Evolutionary conservation across 2,888 invertebrate genomes (phyloP), one percentile per base, ranked within the genome.

Genomic region (Tinea semifulvella): DNA sequence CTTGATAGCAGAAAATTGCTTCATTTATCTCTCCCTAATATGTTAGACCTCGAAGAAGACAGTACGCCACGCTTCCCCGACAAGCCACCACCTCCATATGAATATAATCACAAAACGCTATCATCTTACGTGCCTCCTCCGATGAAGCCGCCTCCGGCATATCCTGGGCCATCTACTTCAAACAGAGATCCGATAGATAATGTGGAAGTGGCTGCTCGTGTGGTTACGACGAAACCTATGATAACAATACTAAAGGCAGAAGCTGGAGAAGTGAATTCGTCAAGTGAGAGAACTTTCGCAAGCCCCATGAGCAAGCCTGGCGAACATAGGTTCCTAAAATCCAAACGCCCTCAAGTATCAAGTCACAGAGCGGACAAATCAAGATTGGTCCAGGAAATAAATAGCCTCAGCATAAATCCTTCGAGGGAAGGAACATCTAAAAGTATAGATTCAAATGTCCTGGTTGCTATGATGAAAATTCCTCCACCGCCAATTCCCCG

Each of bases 241-340:
- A 89, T 89, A 45, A 90, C 86, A 60, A 87, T 91, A 49, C 74
- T 91, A 16, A 90, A 89, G 57, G 91, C 91, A 7, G 90, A 91
- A 61, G 87, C 90, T 1, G 88, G 88, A 45, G 82, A 88, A 49
- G 86, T 90, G 3, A 84, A 84, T 51, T 76, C 84, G 4, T 84
- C 84, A 45, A 84, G 87, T 40, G 85, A 87, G 61, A 65, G 80
- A 55, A 80, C 76, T 19, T 80, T 80, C 52, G 80, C 80, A 16
- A 77, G 80, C 55, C 80, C 80, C 11, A 79, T 80, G 80, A n/a
- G n/a, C n/a, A n/a, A n/a, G n/a, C 71, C 77, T 4, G 53, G 76
- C 45, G 80, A 80, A 53, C 80, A 76, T 48, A 66, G 80, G 47
- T 80, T 80, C 53, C 79, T 79, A 53, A 79, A 80, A 53, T 77